Evolutionary conservation across 2,888 invertebrate genomes (phyloP), one percentile per base, ranked within the genome.

Genomic region (Eristalis pertinax): DNA sequence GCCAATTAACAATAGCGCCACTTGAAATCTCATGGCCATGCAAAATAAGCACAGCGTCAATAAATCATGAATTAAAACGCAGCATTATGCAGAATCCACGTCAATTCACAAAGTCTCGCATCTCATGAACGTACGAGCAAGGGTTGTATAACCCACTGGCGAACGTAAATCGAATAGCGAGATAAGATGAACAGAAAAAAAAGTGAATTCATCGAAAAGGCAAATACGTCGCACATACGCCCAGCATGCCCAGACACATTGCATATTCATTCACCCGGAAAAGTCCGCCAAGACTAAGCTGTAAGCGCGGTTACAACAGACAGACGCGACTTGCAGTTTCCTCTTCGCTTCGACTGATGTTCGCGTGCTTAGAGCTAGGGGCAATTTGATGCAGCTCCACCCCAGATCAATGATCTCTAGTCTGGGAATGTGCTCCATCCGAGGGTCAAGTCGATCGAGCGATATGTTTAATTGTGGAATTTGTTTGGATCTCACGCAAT

Each of bases 201-300:
- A n/a, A 38, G 11, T 19, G 11, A 78, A 56, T 62, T 50, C 50
- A 50, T 50, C 19, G 50, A 19, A 50, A 19, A 35, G 13, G 10
- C 5, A 68, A 68, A 74, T 68, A 38, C 43, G 62, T 68, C 74
- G 68, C 80, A 68, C 74, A 68, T 80, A 80, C 74, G 73, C 74
- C 67, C 56, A 19, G 67, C 65, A 67, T n/a, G 15, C 74, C 68
- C 62, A 68, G 74, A 74, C 74, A 74, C n/a, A 63, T 63, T 56
- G 67, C 62, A 74, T 69, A 75, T 81, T 81, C 81, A 81, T 81
- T 75, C 69, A 81, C 62, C 22, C 26, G 74, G 38, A 74, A 80
- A 80, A 74, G 38, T 26, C 38, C 56, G 38, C n/a, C 32, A 38
- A 38, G 32, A 41, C 32, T 19, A 19, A 8, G 38, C 24, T 41